These are phyloP conservation scores for Myzus persicae DNA, from an alignment of 1,140 invertebrate species.

Conservation along the genomic window DNA sequence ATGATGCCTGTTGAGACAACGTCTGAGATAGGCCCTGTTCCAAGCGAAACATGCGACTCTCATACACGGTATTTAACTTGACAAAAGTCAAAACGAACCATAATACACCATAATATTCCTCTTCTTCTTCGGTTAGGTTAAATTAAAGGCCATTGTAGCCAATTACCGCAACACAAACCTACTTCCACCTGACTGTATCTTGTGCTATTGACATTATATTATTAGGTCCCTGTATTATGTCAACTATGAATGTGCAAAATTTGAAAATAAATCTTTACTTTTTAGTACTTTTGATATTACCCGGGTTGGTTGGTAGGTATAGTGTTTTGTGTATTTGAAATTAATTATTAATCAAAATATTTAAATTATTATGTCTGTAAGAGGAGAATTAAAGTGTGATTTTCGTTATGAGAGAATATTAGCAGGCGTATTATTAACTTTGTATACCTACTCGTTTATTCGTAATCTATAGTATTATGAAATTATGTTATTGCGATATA, in stretches of 20 bases:
- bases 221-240: background rate
- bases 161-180: too few relatives aligned
- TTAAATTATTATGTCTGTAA: background rate
- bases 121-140: too few relatives aligned
- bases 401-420: background rate
- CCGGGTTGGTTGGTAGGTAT: too few relatives aligned
- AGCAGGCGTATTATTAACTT: background rate
- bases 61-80: background rate
- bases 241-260: background rate
- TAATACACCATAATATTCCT: background rate
- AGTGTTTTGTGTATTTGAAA: too few relatives aligned
- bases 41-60: background rate
- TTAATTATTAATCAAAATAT: background rate
- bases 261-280: background rate
- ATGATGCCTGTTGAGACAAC: background rate
- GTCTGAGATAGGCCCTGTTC: too few relatives aligned
- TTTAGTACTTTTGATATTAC: background rate
- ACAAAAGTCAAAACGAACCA: background rate
- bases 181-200: too few relatives aligned
- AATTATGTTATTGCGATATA: background rate
- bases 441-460: background rate
- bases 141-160: too few relatives aligned
- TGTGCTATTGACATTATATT: too few relatives aligned
- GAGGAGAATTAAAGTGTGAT: background rate
- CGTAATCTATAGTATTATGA: background rate